Evolutionary conservation across 1,140 invertebrate species (phyloP), one percentile per base, ranked within the genome.

Genomic region (Radopholus similis): DNA sequence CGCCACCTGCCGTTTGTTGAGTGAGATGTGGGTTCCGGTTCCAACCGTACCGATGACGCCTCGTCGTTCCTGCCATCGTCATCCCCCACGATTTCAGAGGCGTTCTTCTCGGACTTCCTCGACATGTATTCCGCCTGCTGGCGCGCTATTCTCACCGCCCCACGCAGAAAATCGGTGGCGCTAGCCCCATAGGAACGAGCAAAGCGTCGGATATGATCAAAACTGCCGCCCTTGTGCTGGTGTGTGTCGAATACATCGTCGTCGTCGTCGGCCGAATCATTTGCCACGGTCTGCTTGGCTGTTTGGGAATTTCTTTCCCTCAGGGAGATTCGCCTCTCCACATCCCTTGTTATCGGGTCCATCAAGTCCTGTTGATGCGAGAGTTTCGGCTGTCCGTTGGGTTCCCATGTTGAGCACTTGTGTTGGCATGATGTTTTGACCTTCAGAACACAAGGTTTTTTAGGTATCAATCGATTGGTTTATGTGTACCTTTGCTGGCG

Each of bases 331-430:
- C 77, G 35, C 35, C 76, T 57, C 37, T 81, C 65, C 32, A 78
- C 73, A 53, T 78, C 78, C 37, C 68, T 47, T 9, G 76, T 78
- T n/a, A 78, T 72, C 21, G 76, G 76, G 72, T 78, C 76, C 13
- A 74, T 75, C 2, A 71, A 66, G 11, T 73, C 73, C 21, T 44
- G 18, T n/a, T 76, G 72, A 28, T 18, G 32, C 18, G 40, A 21
- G 6, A 42, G 40, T 21, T 47, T 35, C 47, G 35, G 49, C 3
- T 49, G 32, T n/a, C 38, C 47, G 21, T 42, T 32, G 4, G 28
- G 28, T 42, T 49, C 59, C 59, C 59, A 62, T 13, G 59, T 62
- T 11, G 59, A 62, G 32, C 37, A 62, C 30, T 62, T 62, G 4
- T 62, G 59, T 15, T 49, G 42, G 21, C 35, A 34, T 62, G 21